A percentile compares a stretch with the other conserved stretches of the same genome.
These are phyloP conservation scores for Poecile montanus DNA, from an alignment of 2,797 vertebrate genomes.

Conservation along the genomic window DNA sequence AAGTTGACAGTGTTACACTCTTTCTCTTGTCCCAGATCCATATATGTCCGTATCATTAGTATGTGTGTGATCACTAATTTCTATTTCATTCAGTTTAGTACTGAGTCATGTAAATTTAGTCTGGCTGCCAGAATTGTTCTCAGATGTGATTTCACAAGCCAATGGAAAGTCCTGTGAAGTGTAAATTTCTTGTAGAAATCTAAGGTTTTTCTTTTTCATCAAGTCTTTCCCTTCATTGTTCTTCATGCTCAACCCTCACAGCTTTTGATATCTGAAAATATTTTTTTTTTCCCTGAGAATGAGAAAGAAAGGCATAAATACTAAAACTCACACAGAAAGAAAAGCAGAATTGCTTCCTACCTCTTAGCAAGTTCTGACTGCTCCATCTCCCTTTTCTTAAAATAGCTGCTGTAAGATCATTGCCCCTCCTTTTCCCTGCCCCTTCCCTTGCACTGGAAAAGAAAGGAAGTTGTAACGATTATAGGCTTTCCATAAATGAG, in stretches of 20 bases:
- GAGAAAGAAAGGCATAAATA: neutral
- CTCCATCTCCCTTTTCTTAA: neutral
- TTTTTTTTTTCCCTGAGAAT: neutral
- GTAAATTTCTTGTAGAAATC: neutral
- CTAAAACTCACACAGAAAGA: neutral
- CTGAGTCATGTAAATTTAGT: neutral
- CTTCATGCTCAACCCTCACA: neutral
- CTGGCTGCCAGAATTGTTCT: neutral
- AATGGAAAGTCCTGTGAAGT: neutral
- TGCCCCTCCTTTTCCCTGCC: neutral
- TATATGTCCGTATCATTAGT: rapidly evolving
- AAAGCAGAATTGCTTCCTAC: neutral
- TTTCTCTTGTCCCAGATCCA: neutral
- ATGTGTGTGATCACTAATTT: neutral
- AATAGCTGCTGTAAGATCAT: neutral
- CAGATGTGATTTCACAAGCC: neutral
- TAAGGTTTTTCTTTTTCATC: neutral
- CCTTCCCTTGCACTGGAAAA: neutral
- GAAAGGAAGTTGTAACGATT: neutral
- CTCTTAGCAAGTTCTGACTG: neutral
- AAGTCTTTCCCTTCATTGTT: neutral
- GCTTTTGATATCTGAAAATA: neutral
- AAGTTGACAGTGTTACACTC: neutral
- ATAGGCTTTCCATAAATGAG: neutral
- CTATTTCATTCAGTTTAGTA: neutral